Conservation (phyloP, 2,888 invertebrate genomes). For the Mamestra brassicae region DNA sequence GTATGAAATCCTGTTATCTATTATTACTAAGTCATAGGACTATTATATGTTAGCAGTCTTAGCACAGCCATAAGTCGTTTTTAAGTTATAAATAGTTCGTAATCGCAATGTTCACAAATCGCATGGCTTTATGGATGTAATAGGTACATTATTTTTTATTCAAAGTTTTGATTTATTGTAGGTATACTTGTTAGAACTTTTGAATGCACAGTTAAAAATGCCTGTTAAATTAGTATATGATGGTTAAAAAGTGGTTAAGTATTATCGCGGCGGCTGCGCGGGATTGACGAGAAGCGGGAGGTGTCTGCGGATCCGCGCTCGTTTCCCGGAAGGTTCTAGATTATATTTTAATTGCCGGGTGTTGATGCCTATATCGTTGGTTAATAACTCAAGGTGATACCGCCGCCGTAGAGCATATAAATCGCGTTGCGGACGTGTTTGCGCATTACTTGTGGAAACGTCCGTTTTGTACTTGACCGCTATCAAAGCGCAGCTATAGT, state of each 20-base stretch:
- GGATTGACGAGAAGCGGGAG: conserved; percentile 68
- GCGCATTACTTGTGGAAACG: conserved; percentile 72
- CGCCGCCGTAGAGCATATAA: conserved; percentile 61
- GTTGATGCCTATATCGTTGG: conserved; percentile 75
- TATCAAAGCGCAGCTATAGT: conserved; percentile 65
- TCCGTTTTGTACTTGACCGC: conserved; percentile 61
- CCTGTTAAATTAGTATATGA: conserved; percentile 7
- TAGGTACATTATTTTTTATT: background rate
- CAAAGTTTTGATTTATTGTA: background rate
- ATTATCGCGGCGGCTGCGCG: conserved; percentile 25
- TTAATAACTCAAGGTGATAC: conserved; percentile 76
- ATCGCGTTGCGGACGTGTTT: conserved; percentile 65
- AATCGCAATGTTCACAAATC: too few relatives aligned
- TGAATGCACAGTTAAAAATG: background rate
- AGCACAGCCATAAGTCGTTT: conserved; percentile 2
- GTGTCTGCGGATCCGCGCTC: conserved; percentile 63
- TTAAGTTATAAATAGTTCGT: conserved; percentile 10
- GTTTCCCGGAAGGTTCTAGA: conserved; percentile 85
- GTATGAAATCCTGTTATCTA: background rate
- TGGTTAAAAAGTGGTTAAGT: conserved; percentile 13
- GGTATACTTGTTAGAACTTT: background rate
- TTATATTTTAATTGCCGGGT: conserved; percentile 80
- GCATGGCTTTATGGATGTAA: background rate
- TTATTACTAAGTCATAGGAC: conserved; percentile 9
- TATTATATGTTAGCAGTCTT: conserved; percentile 20